Conservation (phyloP, 2,797 vertebrate genomes). For the Tokudaia tokunoshimensis region DNA sequence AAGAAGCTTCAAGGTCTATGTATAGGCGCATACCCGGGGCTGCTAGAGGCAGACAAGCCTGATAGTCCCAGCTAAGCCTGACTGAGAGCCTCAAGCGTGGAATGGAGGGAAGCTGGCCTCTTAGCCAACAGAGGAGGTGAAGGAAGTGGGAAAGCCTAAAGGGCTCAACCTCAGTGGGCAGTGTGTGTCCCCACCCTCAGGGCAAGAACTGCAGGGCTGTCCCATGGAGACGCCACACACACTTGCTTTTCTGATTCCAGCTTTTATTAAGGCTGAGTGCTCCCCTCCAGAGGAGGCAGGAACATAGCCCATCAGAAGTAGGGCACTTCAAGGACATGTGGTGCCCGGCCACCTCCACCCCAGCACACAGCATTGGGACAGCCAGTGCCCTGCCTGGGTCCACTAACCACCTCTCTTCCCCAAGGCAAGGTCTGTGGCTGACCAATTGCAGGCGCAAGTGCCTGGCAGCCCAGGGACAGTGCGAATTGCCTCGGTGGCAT, state of each 20-base stretch:
- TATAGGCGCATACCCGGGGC: background rate
- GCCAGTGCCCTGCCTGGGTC: conserved; percentile 4
- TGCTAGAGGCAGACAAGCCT: background rate
- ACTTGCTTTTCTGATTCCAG: conserved; percentile 57
- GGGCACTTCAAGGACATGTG: background rate
- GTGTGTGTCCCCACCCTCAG: fast-evolving
- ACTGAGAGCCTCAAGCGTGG: background rate
- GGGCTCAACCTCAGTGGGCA: fast-evolving
- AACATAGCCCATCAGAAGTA: conserved; percentile 29
- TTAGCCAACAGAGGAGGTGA: fast-evolving
- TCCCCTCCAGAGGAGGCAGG: conserved; percentile 26
- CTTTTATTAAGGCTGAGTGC: conserved; percentile 77
- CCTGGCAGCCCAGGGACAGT: conserved; percentile 45
- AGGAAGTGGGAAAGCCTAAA: background rate
- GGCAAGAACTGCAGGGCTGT: fast-evolving
- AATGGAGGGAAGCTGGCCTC: no score
- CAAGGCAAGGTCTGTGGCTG: background rate
- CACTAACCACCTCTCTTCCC: background rate
- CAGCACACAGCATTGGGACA: background rate
- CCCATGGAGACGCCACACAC: background rate
- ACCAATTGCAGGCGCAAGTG: background rate
- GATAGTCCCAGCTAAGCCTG: background rate
- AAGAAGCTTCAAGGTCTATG: background rate
- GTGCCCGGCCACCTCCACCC: background rate
- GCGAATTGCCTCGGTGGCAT: conserved; percentile 37